A percentile compares a stretch with the other conserved stretches of the same genome.
phyloP scores from a whole-genome alignment of 37 sponge, comb jelly and placozoan genomes.

The Haliclona indistincta region DNA sequence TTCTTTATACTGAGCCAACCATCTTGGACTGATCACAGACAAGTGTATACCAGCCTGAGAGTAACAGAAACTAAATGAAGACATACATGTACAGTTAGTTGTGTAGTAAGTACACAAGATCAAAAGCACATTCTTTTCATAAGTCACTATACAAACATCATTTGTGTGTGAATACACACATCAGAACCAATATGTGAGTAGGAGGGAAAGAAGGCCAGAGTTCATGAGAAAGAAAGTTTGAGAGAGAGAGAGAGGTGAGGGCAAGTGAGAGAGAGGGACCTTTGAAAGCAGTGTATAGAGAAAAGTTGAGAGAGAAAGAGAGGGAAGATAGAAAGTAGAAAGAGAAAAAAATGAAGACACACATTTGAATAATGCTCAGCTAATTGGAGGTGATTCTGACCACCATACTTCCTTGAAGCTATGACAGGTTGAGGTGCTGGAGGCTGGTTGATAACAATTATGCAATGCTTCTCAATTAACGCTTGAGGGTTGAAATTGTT shows the following conservation, averaged over 20 bases:
- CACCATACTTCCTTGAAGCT: slow-evolving; percentile 30
- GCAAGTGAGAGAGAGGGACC: too few species aligned
- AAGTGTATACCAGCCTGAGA: slow-evolving; percentile 16
- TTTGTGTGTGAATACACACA: neutral
- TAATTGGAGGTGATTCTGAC: slow-evolving; percentile 30
- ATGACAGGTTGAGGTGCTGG: slow-evolving; percentile 32
- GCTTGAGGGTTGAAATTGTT: slow-evolving; percentile 19
- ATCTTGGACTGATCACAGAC: slow-evolving; percentile 39
- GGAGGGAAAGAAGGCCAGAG: slow-evolving; percentile 4
- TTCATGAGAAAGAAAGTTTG: too few species aligned
- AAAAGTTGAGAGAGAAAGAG: too few species aligned
- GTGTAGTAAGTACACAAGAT: too few species aligned
- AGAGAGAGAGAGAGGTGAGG: too few species aligned
- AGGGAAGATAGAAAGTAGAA: too few species aligned
- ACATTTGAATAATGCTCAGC: slow-evolving; percentile 42
- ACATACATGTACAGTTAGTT: neutral
- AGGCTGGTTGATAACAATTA: slow-evolving; percentile 30
- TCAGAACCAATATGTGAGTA: too few species aligned
- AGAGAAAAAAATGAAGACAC: neutral
- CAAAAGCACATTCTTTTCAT: too few species aligned
- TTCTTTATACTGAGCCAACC: neutral
- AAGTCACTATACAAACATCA: neutral
- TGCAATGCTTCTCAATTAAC: slow-evolving; percentile 34
- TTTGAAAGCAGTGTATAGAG: too few species aligned
- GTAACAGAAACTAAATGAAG: neutral